phyloP scores from a whole-genome alignment of 2,888 invertebrate species.

The Limnephilus auricula region DNA sequence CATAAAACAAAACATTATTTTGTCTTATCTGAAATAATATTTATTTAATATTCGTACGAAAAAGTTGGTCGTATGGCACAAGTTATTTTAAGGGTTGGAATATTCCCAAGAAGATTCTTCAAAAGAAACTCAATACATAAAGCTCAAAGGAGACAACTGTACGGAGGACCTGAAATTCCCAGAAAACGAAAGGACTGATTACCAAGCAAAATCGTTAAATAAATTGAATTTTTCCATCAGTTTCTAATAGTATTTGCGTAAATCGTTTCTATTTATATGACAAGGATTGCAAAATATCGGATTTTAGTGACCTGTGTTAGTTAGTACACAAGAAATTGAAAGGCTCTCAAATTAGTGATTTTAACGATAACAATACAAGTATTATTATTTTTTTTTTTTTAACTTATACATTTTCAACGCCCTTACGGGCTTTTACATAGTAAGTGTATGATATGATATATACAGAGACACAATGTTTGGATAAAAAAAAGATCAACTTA shows the following conservation, averaged over 20 bases:
- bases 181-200: not conserved
- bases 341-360: not conserved
- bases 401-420: too few species aligned
- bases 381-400: too few species aligned
- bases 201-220: not conserved
- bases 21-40: too few species aligned
- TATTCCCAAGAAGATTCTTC: slow-evolving; percentile 6
- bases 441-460: too few species aligned
- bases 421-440: too few species aligned
- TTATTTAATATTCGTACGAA: not conserved
- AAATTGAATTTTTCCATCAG: not conserved
- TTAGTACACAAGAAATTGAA: not conserved
- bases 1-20: too few species aligned
- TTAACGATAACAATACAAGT: not conserved
- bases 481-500: too few species aligned
- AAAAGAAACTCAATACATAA: slow-evolving; percentile 28
- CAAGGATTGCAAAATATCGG: not conserved
- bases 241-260: not conserved
- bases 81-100: not conserved
- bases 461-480: too few species aligned
- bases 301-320: not conserved
- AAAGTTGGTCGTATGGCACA: not conserved
- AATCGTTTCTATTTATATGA: not conserved
- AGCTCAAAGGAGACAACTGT: slow-evolving; percentile 11
- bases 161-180: not conserved